Conservation (phyloP, 1,140 invertebrate species). For the Ylistrum balloti region DNA sequence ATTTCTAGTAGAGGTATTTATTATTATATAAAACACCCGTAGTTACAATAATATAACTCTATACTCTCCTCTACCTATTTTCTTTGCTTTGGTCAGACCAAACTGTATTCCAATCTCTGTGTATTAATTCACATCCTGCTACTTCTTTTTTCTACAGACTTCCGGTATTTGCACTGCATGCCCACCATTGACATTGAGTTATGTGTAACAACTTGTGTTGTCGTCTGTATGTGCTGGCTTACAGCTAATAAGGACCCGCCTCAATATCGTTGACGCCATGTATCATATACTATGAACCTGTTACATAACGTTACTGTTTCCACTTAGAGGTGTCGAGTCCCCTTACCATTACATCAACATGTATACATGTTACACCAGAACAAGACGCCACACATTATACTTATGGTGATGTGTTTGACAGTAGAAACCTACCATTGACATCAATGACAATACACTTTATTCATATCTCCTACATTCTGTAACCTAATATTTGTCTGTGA, state of each 20-base stretch:
- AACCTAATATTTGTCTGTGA: too few relatives aligned
- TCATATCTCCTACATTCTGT: too few relatives aligned
- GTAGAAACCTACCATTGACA: too few relatives aligned
- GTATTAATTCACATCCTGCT: too few relatives aligned
- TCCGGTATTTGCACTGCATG: not conserved
- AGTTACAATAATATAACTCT: too few relatives aligned
- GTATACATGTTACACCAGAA: not conserved
- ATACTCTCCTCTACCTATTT: too few relatives aligned
- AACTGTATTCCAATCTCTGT: too few relatives aligned
- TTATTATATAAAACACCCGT: too few relatives aligned
- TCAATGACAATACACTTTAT: too few relatives aligned
- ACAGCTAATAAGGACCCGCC: not conserved
- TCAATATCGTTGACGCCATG: not conserved
- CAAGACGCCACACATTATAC: not conserved
- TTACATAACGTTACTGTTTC: not conserved
- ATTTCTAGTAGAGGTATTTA: too few relatives aligned
- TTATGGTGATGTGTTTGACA: too few relatives aligned
- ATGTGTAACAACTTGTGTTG: not conserved
- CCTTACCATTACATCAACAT: not conserved
- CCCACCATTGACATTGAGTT: not conserved
- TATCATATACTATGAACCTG: not conserved
- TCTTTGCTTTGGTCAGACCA: too few relatives aligned
- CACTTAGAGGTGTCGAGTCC: not conserved
- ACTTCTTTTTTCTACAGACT: not conserved
- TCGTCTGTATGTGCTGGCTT: not conserved